A percentile compares a stretch with the other conserved stretches of the same genome.
These are phyloP conservation scores for Acleris laterana DNA, from an alignment of 2,888 invertebrate genomes.

Conservation along the genomic window DNA sequence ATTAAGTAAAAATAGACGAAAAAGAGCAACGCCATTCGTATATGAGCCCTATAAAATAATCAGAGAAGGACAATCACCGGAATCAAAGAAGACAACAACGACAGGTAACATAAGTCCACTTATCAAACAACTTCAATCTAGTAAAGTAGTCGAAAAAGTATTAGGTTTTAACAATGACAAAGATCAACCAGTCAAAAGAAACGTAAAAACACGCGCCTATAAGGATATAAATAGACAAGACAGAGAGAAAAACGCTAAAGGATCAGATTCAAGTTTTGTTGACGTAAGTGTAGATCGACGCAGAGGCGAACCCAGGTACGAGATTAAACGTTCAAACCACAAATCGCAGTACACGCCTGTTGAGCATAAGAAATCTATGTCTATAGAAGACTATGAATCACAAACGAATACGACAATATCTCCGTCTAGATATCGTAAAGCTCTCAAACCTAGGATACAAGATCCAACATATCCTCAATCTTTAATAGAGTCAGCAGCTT, in stretches of 20 bases:
- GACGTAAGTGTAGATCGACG: constrained; percentile 66
- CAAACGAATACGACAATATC: constrained; percentile 45
- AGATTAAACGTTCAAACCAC: constrained; percentile 65
- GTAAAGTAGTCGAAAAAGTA: constrained; percentile 66
- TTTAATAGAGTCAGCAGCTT: constrained; percentile 47
- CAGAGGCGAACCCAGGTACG: constrained; percentile 75
- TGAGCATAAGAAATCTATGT: constrained; percentile 63
- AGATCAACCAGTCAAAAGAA: constrained; percentile 59
- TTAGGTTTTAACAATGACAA: constrained; percentile 54
- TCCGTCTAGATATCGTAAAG: constrained; percentile 33
- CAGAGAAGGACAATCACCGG: constrained; percentile 66
- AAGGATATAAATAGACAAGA: constrained; percentile 71
- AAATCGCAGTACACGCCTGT: constrained; percentile 66
- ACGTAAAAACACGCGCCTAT: constrained; percentile 55
- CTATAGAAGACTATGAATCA: constrained; percentile 61
- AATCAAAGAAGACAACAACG: constrained; percentile 72
- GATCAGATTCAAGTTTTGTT: constrained; percentile 55
- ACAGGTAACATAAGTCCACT: constrained; percentile 72
- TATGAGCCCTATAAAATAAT: constrained; percentile 81
- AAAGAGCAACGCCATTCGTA: constrained; percentile 66
- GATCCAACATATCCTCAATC: constrained; percentile 3
- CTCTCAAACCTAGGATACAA: neutral
- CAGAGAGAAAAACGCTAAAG: constrained; percentile 50
- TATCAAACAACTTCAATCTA: constrained; percentile 72
- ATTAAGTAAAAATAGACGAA: constrained; percentile 49